Conservation (phyloP, 2,113 vertebrate species). For the Andinoacara biseriatus region DNA sequence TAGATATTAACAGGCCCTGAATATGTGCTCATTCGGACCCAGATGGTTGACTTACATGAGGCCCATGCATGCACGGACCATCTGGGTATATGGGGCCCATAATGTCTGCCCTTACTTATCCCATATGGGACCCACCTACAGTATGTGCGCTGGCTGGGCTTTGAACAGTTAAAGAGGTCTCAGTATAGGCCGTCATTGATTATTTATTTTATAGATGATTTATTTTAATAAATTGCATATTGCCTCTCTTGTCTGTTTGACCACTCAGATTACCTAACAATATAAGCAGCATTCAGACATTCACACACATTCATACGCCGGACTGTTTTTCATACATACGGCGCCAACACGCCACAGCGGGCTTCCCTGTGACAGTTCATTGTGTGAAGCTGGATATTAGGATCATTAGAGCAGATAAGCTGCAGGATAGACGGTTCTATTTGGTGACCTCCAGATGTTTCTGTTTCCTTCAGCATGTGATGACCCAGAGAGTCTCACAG, state of each 20-base stretch:
- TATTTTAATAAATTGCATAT: background rate
- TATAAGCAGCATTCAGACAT: background rate
- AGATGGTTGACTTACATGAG: no score
- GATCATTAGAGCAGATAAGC: background rate
- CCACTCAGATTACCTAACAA: background rate
- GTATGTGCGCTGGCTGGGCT: no score
- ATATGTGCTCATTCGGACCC: no score
- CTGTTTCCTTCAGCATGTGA: background rate
- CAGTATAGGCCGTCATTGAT: background rate
- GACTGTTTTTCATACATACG: background rate
- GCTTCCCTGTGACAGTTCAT: background rate
- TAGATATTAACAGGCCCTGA: no score
- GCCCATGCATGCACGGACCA: no score
- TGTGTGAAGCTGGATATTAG: background rate
- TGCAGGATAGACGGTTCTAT: background rate
- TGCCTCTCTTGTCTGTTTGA: background rate
- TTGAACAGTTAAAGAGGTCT: background rate
- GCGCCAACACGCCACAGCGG: accelerated
- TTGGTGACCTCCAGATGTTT: background rate
- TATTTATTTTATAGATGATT: background rate
- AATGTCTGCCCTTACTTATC: no score
- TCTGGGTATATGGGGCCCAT: no score
- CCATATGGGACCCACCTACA: no score
- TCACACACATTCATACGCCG: background rate
- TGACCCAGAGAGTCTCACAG: background rate